Conservation (phyloP, 2,888 invertebrate genomes). For the Drosophila kuntzei region DNA sequence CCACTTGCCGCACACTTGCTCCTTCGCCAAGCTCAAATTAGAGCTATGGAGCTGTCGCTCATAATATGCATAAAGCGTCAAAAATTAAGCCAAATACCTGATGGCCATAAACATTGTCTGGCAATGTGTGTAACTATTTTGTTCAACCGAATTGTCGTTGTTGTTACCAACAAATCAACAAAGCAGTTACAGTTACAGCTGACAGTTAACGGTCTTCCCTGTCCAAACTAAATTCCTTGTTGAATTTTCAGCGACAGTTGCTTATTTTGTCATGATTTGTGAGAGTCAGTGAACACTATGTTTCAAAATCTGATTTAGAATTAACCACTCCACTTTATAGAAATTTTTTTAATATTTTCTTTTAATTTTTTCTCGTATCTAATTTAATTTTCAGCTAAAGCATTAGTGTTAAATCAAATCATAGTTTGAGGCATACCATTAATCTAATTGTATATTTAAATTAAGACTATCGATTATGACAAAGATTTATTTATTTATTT, state of each 20-base stretch:
- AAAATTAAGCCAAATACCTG: conserved; percentile 60
- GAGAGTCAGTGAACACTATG: too few relatives aligned
- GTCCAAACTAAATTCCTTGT: conserved; percentile 21
- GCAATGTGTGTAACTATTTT: conserved; percentile 39
- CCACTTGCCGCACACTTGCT: conserved; percentile 10
- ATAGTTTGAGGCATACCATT: too few relatives aligned
- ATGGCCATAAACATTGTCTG: conserved; percentile 47
- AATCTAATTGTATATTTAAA: too few relatives aligned
- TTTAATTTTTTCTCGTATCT: too few relatives aligned
- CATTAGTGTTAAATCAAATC: too few relatives aligned
- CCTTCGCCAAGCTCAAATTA: not conserved
- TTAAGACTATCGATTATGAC: too few relatives aligned
- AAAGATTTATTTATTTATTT: too few relatives aligned
- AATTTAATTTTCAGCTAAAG: too few relatives aligned
- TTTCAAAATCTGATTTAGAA: too few relatives aligned
- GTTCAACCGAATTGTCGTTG: conserved; percentile 24
- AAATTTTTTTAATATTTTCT: too few relatives aligned
- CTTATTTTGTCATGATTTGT: not conserved
- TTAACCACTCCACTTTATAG: not conserved
- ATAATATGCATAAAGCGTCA: conserved; percentile 66
- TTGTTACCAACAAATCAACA: conserved; percentile 21
- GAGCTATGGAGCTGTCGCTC: conserved; percentile 54
- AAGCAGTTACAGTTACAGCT: conserved; percentile 19
- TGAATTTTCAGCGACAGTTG: conserved; percentile 5
- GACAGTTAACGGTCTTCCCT: conserved; percentile 38